phyloP scores from a whole-genome alignment of 2,797 vertebrate genomes.

The Emys orbicularis region DNA sequence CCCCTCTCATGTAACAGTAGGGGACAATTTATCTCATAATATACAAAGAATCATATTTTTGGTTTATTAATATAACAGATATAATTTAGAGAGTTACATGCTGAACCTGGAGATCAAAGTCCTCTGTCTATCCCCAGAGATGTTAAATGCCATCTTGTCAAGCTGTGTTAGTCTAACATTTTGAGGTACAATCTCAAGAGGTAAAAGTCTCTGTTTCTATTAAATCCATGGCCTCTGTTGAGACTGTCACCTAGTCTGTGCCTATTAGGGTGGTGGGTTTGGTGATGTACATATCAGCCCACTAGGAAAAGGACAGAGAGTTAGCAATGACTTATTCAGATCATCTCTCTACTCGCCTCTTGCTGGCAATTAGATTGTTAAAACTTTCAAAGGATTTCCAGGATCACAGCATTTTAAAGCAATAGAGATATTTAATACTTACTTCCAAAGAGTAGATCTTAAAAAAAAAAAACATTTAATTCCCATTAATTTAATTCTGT shows the following conservation, averaged over 20 bases:
- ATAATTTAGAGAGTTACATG: not conserved
- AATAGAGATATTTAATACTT: not conserved
- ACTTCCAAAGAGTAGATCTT: not conserved
- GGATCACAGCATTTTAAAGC: not conserved
- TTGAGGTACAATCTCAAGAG: not conserved
- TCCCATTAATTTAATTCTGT: not conserved
- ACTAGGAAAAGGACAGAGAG: not conserved
- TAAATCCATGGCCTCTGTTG: not conserved
- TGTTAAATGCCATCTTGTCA: not conserved
- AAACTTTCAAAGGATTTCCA: not conserved
- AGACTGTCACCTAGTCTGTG: not conserved
- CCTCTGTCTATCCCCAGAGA: accelerated
- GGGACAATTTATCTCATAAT: accelerated
- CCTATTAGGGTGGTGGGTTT: not conserved
- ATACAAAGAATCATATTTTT: not conserved
- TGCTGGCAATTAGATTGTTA: not conserved
- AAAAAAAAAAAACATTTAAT: not conserved
- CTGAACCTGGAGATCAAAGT: not conserved
- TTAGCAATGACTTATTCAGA: not conserved
- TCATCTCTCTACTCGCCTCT: not conserved
- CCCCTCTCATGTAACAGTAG: not conserved
- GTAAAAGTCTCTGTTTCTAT: not conserved
- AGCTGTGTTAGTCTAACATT: not conserved
- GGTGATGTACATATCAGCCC: not conserved
- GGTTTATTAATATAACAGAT: not conserved